Evolutionary conservation across 2,888 invertebrate species (phyloP), one percentile per base, ranked within the genome.

Genomic region (Drosophila emarginata): DNA sequence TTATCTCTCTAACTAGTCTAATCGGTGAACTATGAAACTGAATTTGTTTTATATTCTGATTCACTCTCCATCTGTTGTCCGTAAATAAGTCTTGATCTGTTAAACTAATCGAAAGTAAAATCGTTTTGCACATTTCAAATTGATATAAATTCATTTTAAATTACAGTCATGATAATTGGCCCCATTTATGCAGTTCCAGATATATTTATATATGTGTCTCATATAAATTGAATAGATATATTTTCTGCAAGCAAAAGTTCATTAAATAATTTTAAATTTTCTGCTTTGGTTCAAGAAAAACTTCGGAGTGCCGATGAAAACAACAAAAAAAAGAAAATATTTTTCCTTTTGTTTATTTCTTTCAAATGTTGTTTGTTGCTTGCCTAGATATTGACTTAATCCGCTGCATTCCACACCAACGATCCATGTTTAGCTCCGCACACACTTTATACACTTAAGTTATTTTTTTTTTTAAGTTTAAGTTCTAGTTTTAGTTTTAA

Each of bases 361-460:
- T 51, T 50, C 37, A 37, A 14, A 57, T 68, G 50, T 51, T 58
- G 23, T 57, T 65, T 64, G 14, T 59, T 65, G 37, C 61, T 57
- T 71, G 74, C 61, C 61, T 51, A 63, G 53, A 64, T 51, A 60
- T 57, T 66, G 60, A 61, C 39, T 61, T 56, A 37, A 69, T 62
- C 26, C 62, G 23, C 15, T 12, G 15, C 23, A 59, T 28, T 45
- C 52, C 32, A 39, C 67, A 67, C 26, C 26, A 32, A 54, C 36
- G 36, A 54, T 52, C 18, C 1, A 56, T 28, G 18, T 26, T 65
- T 40, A 54, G 65, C 53, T 63, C 23, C 54, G 63, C 63, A 54
- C 64, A 26, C 69, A 72, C 65, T 40, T 68, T 72, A 64, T 58
- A 65, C 57, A 71, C 71, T 69, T 45, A 36, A 26, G 36, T 50